These are phyloP conservation scores for Atopsyche davidsoni DNA, from an alignment of 1,140 invertebrate genomes.

Conservation along the genomic window DNA sequence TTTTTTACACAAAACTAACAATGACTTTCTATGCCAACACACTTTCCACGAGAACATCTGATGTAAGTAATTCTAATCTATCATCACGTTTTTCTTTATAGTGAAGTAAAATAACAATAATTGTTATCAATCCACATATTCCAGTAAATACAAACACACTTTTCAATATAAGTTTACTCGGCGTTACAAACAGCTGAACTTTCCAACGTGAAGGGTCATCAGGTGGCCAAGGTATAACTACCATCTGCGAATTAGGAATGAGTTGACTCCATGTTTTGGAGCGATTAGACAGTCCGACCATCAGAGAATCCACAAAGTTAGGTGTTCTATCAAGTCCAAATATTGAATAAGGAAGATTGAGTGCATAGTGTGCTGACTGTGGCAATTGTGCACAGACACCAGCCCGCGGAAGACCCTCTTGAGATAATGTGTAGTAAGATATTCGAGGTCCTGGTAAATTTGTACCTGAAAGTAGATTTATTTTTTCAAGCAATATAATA, in stretches of 20 bases:
- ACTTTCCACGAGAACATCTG: no score
- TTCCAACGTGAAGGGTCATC: slow-evolving; percentile 78
- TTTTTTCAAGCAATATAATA: no score
- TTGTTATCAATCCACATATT: slow-evolving; percentile 78
- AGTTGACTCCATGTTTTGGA: slow-evolving; percentile 81
- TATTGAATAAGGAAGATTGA: slow-evolving; percentile 90
- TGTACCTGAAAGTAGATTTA: slow-evolving; percentile 63
- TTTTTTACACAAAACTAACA: no score
- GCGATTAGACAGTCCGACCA: slow-evolving; percentile 69
- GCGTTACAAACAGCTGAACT: slow-evolving; percentile 91
- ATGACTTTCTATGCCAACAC: no score
- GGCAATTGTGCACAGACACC: slow-evolving; percentile 81
- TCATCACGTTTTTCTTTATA: slow-evolving; percentile 92
- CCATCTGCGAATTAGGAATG: slow-evolving; percentile 96
- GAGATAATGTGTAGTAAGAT: slow-evolving; percentile 78
- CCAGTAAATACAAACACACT: slow-evolving; percentile 84
- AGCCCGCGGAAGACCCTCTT: slow-evolving; percentile 67
- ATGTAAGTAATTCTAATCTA: slow-evolving; percentile 71
- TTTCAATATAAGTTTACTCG: slow-evolving; percentile 87
- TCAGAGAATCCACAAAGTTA: slow-evolving; percentile 91
- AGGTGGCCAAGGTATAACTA: slow-evolving; percentile 85
- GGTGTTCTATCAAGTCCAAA: slow-evolving; percentile 95
- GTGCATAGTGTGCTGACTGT: slow-evolving; percentile 85
- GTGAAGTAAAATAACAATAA: slow-evolving; percentile 83
- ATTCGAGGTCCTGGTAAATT: slow-evolving; percentile 86